Base-by-base conservation (phyloP, 2,888 invertebrate genomes). In the Adelognathus sp. region DNA sequence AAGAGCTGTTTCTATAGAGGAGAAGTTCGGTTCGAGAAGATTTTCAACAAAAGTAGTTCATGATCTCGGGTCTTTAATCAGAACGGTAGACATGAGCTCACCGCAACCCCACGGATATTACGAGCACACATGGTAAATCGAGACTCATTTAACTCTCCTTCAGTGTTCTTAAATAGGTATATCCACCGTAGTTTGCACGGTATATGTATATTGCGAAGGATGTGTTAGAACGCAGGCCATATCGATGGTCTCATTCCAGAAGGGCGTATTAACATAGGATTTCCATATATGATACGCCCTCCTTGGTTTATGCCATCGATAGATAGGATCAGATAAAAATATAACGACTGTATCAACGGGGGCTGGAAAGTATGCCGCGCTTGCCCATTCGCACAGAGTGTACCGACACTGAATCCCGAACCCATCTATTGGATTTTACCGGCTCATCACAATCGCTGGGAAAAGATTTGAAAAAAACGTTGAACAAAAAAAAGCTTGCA, bases 301-400 rank as follows among this genome's bases (percentile, higher is more conserved):
- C n/a, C n/a, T n/a, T n/a, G n/a, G n/a, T n/a, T n/a, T n/a, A n/a
- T n/a, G n/a, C n/a, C n/a, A n/a, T n/a, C n/a, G n/a, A n/a, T n/a
- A n/a, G n/a, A 50, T 63, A 29, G 56, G 16, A 67, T 70, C 46
- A 31, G 58, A 70, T 36, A 76, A 76, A 61, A 70, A 58, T 58
- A 46, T 63, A 29, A 58, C 36, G 39, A 52, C 63, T 64, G 21
- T 70, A 63, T 50, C 56, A 50, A 70, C 63, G 46, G 16, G 24
- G 36, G 14, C 31, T 36, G 36, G 24, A 70, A 50, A 58, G 58
- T 63, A 64, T 70, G 70, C 50, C 33, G 64, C 64, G 21, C 70
- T 58, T n/a, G 9, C 11, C 18, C 50, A 21, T 21, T 16, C 39
- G n/a, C 33, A 46, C 27, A 39, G 18, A 50, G 33, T 70, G 44